Base-by-base conservation (phyloP, 2,797 vertebrate genomes). In the Poeciliopsis gracilis region DNA sequence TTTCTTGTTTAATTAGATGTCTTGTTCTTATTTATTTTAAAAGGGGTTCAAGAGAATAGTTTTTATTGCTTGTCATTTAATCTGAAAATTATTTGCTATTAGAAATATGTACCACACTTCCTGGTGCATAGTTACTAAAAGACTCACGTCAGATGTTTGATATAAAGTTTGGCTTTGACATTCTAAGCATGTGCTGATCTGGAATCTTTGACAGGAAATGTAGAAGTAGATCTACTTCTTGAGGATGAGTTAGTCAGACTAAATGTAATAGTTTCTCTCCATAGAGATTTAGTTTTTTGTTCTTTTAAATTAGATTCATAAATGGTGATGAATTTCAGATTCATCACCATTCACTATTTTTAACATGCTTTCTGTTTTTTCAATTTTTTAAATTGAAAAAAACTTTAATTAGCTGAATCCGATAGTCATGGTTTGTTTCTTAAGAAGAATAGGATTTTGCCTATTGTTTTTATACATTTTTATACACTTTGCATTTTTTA, bases 1-100 rank as follows among this genome's bases (percentile, higher is more conserved):
- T 77, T 90, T 91, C 81, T 81, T 91, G 77, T 92, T 87, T 89
- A 92, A 95, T 90, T 91, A 79, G 76, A 79, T 76, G 79, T 78
- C 74, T 76, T 83, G 49, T 74, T 74, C 84, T 53, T 53, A 87
- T 91, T 91, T 91, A 90, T 90, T 91, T 41, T 90, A 90, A 61
- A 66, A 78, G 43, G 51, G 76, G 67, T 88, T 89, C 77, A 76
- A 72, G 76, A 74, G 72, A 75, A 20, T 15, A 33, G 79, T 86
- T 88, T 81, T 59, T 78, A 78, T 74, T 77, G 59, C 71, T 71
- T 73, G 78, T 73, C 8, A 77, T 87, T 90, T 88, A 70, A 66
- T 59, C 73, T 84, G 77, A 79, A 88, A 88, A 78, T 76, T 28
- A 89, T 87, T 79, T 77, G 72, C 78, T 79, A 88, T 89, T 92